phyloP scores from a whole-genome alignment of 2,113 vertebrate species.

The Anhinga rufa region DNA sequence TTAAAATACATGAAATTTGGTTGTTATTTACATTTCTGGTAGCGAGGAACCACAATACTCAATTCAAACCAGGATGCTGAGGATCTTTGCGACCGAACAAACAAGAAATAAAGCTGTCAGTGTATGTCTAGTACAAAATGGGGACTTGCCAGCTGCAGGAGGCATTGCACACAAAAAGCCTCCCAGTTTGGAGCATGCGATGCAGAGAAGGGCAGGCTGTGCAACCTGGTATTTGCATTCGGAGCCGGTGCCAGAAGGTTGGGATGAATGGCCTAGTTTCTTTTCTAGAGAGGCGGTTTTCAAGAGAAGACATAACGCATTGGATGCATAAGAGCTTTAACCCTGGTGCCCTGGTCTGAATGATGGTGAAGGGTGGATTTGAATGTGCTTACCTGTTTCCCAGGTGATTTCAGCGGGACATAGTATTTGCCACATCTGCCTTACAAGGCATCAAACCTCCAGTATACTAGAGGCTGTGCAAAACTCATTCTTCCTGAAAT shows the following conservation, averaged over 20 bases:
- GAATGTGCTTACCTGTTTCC: not conserved
- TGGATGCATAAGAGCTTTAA: not conserved
- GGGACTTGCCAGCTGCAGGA: not conserved
- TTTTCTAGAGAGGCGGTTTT: slow-evolving; percentile 14
- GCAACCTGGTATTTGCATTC: not conserved
- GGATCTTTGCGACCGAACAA: slow-evolving; percentile 11
- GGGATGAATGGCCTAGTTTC: slow-evolving; percentile 1
- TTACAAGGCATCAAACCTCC: not conserved
- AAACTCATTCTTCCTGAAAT: not conserved
- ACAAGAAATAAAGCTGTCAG: slow-evolving; percentile 54
- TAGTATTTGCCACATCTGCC: not conserved
- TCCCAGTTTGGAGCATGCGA: not conserved
- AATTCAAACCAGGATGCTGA: slow-evolving; percentile 36
- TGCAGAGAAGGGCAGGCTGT: not conserved
- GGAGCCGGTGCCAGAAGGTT: not conserved
- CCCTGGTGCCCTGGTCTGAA: not conserved
- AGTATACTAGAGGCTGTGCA: not conserved
- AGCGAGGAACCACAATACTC: slow-evolving; percentile 27
- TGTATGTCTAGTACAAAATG: slow-evolving; percentile 45
- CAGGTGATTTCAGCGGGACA: not conserved
- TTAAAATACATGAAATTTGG: slow-evolving; percentile 64
- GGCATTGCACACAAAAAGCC: slow-evolving; percentile 1
- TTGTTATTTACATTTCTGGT: slow-evolving; percentile 59
- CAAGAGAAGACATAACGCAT: not conserved
- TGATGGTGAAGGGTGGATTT: not conserved